These are phyloP conservation scores for Chromoteleia sp. DNA, from an alignment of 2,888 invertebrate genomes.

Conservation along the genomic window DNA sequence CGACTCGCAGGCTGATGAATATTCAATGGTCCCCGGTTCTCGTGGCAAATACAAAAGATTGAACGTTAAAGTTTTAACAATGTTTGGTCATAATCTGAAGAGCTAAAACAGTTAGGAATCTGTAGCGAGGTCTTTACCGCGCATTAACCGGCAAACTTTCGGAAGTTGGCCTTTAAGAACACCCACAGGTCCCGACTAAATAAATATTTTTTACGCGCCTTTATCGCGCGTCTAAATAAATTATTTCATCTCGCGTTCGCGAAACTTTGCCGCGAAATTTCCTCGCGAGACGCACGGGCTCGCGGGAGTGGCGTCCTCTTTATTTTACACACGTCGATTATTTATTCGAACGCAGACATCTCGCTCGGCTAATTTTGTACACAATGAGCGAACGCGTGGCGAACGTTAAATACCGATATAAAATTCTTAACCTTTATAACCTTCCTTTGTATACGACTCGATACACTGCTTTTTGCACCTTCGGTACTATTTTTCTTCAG, in stretches of 20 bases:
- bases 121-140: constrained; percentile 56
- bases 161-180: constrained; percentile 59
- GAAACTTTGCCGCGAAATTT: constrained; percentile 6
- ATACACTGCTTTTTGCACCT: too few species aligned
- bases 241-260: constrained; percentile 11
- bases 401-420: too few species aligned
- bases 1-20: constrained; percentile 69
- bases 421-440: too few species aligned
- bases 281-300: too few species aligned
- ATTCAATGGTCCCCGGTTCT: constrained; percentile 67
- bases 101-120: constrained; percentile 68
- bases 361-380: too few species aligned
- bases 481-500: too few species aligned
- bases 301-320: too few species aligned
- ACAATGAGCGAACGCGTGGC: too few species aligned
- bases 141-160: constrained; percentile 55
- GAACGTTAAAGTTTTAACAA: constrained; percentile 70
- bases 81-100: constrained; percentile 69
- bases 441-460: too few species aligned
- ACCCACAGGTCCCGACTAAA: constrained; percentile 30
- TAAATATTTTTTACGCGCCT: constrained; percentile 47
- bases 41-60: constrained; percentile 71
- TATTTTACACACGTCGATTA: too few species aligned
- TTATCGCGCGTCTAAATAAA: constrained; percentile 26
- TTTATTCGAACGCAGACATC: too few species aligned